Percentiles rank a stretch among this genome's conserved stretches.
These are phyloP conservation scores for Drosophila parthenogenetica DNA, from an alignment of 2,888 invertebrate genomes.

Conservation along the genomic window DNA sequence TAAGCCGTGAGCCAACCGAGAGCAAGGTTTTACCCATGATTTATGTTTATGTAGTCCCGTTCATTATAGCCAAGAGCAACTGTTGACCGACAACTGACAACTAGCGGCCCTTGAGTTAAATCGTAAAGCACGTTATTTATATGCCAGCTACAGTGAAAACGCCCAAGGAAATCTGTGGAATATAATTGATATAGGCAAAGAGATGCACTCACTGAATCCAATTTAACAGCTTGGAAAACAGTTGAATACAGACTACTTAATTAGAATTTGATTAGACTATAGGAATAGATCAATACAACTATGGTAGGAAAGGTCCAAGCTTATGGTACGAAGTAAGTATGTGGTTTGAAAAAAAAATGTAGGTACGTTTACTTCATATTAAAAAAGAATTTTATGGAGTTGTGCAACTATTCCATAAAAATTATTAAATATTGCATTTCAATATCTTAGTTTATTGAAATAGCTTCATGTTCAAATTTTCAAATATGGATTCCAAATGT, in stretches of 20 bases:
- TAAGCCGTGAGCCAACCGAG: constrained; percentile 28
- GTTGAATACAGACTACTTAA: neutral
- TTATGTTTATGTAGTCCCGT: constrained; percentile 72
- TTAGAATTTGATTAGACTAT: neutral
- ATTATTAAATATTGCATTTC: no score
- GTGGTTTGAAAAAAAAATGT: no score
- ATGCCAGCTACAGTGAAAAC: constrained; percentile 4
- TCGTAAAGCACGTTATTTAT: constrained; percentile 62
- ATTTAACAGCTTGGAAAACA: neutral
- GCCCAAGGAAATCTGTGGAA: constrained; percentile 35
- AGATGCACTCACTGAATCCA: constrained; percentile 1
- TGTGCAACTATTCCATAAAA: no score
- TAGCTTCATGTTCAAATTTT: no score
- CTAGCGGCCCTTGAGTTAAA: constrained; percentile 33
- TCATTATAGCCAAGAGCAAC: constrained; percentile 63
- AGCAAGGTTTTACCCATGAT: constrained; percentile 53
- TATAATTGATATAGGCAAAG: neutral
- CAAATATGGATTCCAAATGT: no score
- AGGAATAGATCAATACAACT: no score
- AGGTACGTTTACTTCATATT: no score
- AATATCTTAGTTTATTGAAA: no score
- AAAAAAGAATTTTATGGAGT: no score
- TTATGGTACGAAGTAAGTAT: no score
- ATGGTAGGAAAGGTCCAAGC: no score
- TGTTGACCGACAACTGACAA: constrained; percentile 9